Percentiles rank a stretch among this genome's conserved stretches.
These are phyloP conservation scores for Drosophila grimshawi DNA, from an alignment of 1,140 invertebrate species.

Conservation along the genomic window DNA sequence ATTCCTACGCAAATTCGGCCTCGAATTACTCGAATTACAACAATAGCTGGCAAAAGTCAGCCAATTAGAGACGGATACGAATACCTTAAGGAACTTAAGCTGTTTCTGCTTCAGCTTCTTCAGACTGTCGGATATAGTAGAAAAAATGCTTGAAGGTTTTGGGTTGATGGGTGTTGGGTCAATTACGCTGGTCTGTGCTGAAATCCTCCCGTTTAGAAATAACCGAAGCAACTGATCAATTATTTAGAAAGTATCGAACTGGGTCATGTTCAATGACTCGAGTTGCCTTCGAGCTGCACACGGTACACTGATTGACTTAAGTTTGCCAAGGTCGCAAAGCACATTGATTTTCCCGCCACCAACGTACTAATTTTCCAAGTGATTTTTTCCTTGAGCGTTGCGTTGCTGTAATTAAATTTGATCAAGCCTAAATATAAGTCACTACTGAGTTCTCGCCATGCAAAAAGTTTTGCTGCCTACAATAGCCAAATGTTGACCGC, in stretches of 20 bases:
- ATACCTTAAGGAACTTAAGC: conserved; percentile 27
- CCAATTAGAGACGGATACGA: conserved; percentile 30
- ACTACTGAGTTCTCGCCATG: conserved; percentile 21
- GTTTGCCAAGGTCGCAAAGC: conserved; percentile 61
- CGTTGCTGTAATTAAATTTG: conserved; percentile 51
- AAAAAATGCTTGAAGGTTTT: neutral
- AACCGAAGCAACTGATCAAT: conserved; percentile 69
- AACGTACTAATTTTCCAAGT: conserved; percentile 56
- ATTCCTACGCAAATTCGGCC: conserved; percentile 30
- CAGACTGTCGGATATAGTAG: neutral
- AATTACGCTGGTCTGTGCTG: conserved; percentile 37
- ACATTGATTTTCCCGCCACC: conserved; percentile 60
- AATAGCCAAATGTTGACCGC: conserved; percentile 23
- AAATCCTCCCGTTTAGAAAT: conserved; percentile 37
- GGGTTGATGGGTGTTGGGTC: neutral
- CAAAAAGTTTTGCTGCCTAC: conserved; percentile 32
- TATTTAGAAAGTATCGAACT: conserved; percentile 77
- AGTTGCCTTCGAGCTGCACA: conserved; percentile 32
- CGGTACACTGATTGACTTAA: conserved; percentile 67
- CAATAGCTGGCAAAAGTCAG: conserved; percentile 28
- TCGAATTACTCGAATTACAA: conserved; percentile 31
- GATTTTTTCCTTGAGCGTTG: conserved; percentile 51
- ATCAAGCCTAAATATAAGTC: conserved; percentile 45
- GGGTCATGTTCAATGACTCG: conserved; percentile 71
- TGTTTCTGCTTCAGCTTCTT: neutral